Evolutionary conservation across 1,140 invertebrate species (phyloP).

Genomic region (Orchesella cincta): DNA sequence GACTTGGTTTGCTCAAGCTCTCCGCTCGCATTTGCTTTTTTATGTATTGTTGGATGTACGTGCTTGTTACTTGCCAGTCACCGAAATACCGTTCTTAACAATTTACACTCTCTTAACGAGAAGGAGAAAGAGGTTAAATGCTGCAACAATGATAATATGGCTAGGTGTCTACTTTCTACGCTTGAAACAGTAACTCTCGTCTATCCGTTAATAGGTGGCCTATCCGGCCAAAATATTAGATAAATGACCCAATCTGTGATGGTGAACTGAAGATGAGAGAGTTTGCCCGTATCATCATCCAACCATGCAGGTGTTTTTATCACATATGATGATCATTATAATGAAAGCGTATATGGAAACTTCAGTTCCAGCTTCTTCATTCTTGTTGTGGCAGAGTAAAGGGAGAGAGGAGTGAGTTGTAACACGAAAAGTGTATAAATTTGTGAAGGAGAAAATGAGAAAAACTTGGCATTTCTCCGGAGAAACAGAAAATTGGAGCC

Average conservation of each 20-base stretch:
- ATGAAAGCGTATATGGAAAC: not conserved
- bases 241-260: too few species aligned
- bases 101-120: too few species aligned
- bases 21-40: not conserved
- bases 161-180: too few species aligned
- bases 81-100: too few species aligned
- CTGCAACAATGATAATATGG: too few species aligned
- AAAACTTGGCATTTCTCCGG: not conserved
- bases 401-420: not conserved
- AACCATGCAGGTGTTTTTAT: not conserved
- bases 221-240: too few species aligned
- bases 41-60: too few species aligned
- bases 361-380: not conserved
- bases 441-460: slow-evolving; percentile 2
- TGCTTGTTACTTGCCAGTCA: too few species aligned
- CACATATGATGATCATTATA: not conserved
- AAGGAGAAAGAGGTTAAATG: too few species aligned
- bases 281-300: not conserved
- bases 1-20: not conserved
- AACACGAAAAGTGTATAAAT: not conserved
- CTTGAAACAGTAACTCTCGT: too few species aligned
- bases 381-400: too few species aligned
- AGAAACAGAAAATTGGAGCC: not conserved
- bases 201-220: too few species aligned
- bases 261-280: not conserved